Percentiles rank a stretch among this genome's conserved stretches.
phyloP scores from a whole-genome alignment of 1,140 invertebrate species.

The Bombus sibiricus region DNA sequence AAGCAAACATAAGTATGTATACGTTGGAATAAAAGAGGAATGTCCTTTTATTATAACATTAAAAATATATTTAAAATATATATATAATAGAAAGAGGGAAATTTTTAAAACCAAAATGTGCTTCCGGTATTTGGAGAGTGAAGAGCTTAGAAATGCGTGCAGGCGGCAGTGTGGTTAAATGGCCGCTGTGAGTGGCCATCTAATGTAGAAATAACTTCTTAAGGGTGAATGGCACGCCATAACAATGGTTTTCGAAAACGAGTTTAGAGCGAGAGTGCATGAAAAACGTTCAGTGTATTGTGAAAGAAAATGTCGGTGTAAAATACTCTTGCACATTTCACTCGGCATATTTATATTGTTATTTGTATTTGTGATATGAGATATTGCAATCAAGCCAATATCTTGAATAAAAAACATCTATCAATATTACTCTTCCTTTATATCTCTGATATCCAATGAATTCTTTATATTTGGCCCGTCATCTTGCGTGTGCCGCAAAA shows the following conservation, averaged over 20 bases:
- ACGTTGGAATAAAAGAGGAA: background rate
- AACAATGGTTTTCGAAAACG: background rate
- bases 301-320: no score
- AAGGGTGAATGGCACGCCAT: background rate
- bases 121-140: background rate
- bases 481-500: no score
- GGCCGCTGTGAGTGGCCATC: background rate
- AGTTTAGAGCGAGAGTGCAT: background rate
- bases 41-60: background rate
- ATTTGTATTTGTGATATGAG: no score
- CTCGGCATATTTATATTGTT: no score
- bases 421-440: no score
- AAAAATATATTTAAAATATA: background rate
- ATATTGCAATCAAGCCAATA: no score
- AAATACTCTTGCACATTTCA: no score
- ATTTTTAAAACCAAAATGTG: background rate
- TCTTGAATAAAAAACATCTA: no score
- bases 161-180: background rate
- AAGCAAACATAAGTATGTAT: background rate
- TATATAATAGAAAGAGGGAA: background rate
- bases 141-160: background rate
- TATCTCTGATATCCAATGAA: no score
- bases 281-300: background rate
- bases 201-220: background rate
- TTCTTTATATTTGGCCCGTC: no score